Evolutionary conservation across 2,888 invertebrate species (phyloP), one percentile per base, ranked within the genome.

Genomic region (Melangyna quadrimaculata): DNA sequence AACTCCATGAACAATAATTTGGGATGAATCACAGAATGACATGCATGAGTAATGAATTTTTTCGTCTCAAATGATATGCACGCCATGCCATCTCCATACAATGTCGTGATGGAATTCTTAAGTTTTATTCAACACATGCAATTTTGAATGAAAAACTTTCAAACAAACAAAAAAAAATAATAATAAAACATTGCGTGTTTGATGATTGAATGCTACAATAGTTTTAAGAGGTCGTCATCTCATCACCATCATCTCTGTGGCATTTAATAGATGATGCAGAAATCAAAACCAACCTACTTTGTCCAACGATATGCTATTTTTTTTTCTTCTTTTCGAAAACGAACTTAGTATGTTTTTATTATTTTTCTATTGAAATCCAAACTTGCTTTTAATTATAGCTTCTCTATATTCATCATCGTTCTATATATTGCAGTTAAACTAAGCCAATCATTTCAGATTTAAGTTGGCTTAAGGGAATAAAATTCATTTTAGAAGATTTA

Each of bases 71-170:
- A 51, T 19, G 35, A 43, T 55, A 69, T 55, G 63, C 29, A 74
- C 43, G 67, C 48, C 51, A 67, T 63, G 67, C 48, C 51, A 67
- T 63, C 63, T 59, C 7, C 2, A 14, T 59, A 29, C n/a, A 40
- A 71, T 71, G 37, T 48, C 77, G 77, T 81, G 81, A 77, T 40
- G 77, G 70, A 65, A 77, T 81, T 71, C 14, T 12, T 24, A 8
- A 17, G 3, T 45, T 63, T 63, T 32, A 7, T 65, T 45, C 19
- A 32, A 1, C 19, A 19, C 43, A 80, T 67, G 67, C 73, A 61
- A 77, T 70, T 22, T 37, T 7, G 17, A 53, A 43, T 12, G 32
- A 78, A 35, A 55, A 29, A 19, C 43, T 45, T 71, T 55, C 53
- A 55, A 53, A 74, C 2, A 2, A 43, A 72, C 32, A 77, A 37